Evolutionary conservation across 2,888 invertebrate genomes (phyloP), one percentile per base, ranked within the genome.

Genomic region (Drosophila birchii): DNA sequence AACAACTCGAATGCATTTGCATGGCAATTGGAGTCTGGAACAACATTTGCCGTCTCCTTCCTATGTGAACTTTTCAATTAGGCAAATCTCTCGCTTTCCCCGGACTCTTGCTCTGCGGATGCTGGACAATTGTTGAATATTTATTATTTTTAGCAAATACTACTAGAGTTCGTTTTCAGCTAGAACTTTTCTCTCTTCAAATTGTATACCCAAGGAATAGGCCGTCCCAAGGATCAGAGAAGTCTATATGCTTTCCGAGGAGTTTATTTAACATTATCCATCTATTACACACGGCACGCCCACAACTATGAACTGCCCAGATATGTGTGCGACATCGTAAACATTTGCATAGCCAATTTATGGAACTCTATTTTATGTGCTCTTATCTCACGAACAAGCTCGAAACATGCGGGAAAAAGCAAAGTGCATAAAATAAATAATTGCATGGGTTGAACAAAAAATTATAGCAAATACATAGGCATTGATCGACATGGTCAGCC

Each of bases 301-400:
- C 68, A 43, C 69, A 51, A 51, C 67, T 38, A 68, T 51, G 41
- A 20, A 51, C 39, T 47, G 38, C 54, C 41, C 23, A 57, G 71
- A 75, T 55, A 38, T 69, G 53, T 54, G 66, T 43, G 59, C 26
- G 54, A 55, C 54, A 73, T 51, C 12, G 53, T 34, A 74, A 70
- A 74, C 45, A 74, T 61, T 70, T 70, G 51, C 75, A 73, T 70
- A 51, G 51, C 69, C 44, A 74, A 71, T 75, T 70, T 71, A 71
- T 77, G 72, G 47, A 77, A 70, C 70, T 58, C 58, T 56, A 78
- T 67, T 75, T 59, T 47, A 59, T 56, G 62, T 56, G 59, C 84
- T 62, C 81, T 83, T 71, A 75, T 70, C 67, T 62, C 45, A 66
- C 51, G 66, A 79, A 76, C 41, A 53, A 53, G 69, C 43, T 41